Evolutionary conservation across 2,797 vertebrate genomes (phyloP), one percentile per base, ranked within the genome.

Genomic region (Philypnodon macrostomus): DNA sequence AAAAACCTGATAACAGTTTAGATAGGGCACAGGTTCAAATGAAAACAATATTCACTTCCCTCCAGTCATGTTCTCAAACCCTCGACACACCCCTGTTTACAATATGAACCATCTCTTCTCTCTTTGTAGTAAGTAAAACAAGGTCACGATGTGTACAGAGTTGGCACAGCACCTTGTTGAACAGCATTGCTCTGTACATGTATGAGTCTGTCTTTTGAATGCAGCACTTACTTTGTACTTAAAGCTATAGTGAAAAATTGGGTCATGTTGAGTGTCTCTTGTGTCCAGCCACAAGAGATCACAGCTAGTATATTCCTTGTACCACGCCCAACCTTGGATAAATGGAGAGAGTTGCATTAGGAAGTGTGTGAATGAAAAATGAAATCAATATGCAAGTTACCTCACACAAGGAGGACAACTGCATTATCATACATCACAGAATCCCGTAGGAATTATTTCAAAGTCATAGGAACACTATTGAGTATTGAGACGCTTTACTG

Each of bases 101-200:
- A 47, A 46, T 45, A 30, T 46, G 40, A 45, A 19, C 44, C 13
- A 13, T 42, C 37, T 36, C 34, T 27, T 38, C 55, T 49, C 16
- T 41, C 14, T 27, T 39, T 18, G 8, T 15, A 41, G 51, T 45
- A 49, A 63, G 42, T 47, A 63, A 14, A 66, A 75, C 40, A 59
- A 54, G 70, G 64, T 70, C 41, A 33, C 4, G 23, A 41, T 63
- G 67, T 68, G 63, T 71, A 27, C 63, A 59, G 51, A 72, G 39
- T 69, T 85, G 74, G 75, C 69, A 58, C 29, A 1, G 21, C 21
- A 2, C 19, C 72, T 42, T 32, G 14, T 3, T 42, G 33, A 64
- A 67, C 63, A 66, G 41, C 47, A 59, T 58, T 68, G 56, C 36
- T 70, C 49, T 73, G 36, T 79, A 67, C 34, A 54, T 53, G 32